Evolutionary conservation across 2,888 invertebrate species (phyloP).

Genomic region (Hemithea aestivaria): DNA sequence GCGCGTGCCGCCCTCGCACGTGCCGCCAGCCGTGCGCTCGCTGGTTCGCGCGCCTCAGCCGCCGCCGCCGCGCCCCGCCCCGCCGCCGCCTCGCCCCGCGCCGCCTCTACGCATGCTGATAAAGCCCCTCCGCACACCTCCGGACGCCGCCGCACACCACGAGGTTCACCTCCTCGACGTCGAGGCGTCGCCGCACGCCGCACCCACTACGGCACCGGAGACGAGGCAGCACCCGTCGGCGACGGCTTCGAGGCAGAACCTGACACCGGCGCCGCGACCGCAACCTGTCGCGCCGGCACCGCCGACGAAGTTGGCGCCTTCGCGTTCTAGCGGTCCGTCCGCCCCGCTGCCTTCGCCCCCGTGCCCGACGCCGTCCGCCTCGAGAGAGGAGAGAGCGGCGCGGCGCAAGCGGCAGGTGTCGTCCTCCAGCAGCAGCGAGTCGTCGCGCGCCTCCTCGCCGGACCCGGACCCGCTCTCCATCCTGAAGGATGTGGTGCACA

Average conservation of each 20-base stretch:
- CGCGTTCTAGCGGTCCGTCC: background rate
- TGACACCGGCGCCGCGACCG: background rate
- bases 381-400: constrained; percentile 29
- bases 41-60: background rate
- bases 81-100: background rate
- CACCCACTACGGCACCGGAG: background rate
- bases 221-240: background rate
- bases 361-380: no score
- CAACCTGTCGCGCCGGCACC: no score
- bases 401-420: constrained; percentile 7
- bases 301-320: background rate
- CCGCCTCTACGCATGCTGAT: no score
- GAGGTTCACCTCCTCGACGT: no score
- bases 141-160: no score
- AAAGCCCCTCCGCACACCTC: no score
- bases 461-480: constrained; percentile 46
- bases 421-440: constrained; percentile 26
- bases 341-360: no score
- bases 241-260: background rate
- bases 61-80: background rate
- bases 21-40: background rate
- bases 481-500: constrained; percentile 55
- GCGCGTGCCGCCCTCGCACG: constrained; percentile 1
- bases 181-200: no score
- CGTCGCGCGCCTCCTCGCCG: constrained; percentile 28